Conservation (phyloP, 1,140 invertebrate species). For the Drosophila punjabiensis region DNA sequence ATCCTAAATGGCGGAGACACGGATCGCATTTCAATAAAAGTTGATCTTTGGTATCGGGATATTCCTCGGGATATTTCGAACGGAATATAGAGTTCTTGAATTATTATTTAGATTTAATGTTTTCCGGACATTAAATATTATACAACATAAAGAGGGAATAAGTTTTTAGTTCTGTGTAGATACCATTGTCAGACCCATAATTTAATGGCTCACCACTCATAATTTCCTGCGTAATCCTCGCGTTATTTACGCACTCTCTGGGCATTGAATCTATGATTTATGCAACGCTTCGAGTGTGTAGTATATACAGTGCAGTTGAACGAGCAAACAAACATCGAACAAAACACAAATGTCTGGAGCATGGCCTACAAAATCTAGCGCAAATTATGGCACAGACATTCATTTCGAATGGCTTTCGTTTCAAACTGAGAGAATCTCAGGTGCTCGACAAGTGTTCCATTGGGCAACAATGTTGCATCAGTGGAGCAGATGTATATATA, state of each 20-base stretch:
- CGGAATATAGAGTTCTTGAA: neutral
- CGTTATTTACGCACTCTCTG: constrained; percentile 38
- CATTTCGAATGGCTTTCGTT: constrained; percentile 21
- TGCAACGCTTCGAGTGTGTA: constrained; percentile 26
- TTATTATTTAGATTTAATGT: neutral
- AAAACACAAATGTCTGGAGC: constrained; percentile 38
- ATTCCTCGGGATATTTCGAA: neutral
- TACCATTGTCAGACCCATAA: constrained; percentile 21
- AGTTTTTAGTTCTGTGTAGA: constrained; percentile 6
- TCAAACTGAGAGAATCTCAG: constrained; percentile 43
- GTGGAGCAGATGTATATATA: constrained; percentile 19
- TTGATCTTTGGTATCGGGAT: neutral
- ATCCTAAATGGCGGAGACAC: neutral
- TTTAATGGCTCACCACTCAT: constrained; percentile 56
- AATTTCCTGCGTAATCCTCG: constrained; percentile 43
- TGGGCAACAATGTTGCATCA: constrained; percentile 52
- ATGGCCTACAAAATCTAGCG: constrained; percentile 57
- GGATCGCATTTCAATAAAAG: constrained; percentile 6
- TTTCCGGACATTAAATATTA: neutral
- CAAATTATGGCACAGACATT: constrained; percentile 55
- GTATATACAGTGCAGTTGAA: neutral
- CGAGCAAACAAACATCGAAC: constrained; percentile 39
- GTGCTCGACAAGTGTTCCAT: constrained; percentile 33
- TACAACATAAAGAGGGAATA: neutral
- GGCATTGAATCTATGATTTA: constrained; percentile 47